Percentiles rank a stretch among this genome's conserved stretches.
Conservation (phyloP, 2,888 invertebrate genomes). For the Heteropelma amictum region DNA sequence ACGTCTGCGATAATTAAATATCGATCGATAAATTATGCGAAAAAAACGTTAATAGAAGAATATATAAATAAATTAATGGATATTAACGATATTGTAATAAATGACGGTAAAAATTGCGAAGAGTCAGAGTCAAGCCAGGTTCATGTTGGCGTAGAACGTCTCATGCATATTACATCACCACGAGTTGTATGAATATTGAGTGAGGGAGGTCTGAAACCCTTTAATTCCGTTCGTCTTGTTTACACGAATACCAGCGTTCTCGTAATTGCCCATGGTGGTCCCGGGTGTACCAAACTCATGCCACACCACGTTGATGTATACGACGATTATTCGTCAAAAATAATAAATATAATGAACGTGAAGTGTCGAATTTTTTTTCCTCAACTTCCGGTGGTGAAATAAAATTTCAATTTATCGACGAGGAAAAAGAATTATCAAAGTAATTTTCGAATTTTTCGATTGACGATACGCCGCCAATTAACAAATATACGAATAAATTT, state of each 20-base stretch:
- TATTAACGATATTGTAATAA: constrained; percentile 4
- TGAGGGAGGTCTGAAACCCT: constrained; percentile 24
- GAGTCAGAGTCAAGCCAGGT: not conserved
- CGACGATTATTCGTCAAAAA: not conserved
- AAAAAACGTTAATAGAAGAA: too few species aligned
- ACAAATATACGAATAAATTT: too few species aligned
- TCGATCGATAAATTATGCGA: too few species aligned
- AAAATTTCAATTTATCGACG: too few species aligned
- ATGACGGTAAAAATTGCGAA: not conserved
- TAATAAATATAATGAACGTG: not conserved
- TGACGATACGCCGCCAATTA: too few species aligned
- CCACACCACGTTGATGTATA: constrained; percentile 13
- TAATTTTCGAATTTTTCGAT: too few species aligned
- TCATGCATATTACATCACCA: constrained; percentile 24
- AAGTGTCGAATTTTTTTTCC: not conserved
- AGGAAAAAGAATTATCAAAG: too few species aligned
- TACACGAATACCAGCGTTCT: constrained; percentile 43
- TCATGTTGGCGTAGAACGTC: constrained; percentile 3
- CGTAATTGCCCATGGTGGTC: constrained; percentile 51
- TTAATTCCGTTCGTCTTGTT: constrained; percentile 53
- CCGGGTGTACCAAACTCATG: constrained; percentile 25
- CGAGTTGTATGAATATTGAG: constrained; percentile 39
- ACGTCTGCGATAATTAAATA: too few species aligned
- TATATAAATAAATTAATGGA: too few species aligned
- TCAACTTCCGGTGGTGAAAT: not conserved